Conservation (phyloP, 2,888 invertebrate genomes). For the Steinernema hermaphroditum region DNA sequence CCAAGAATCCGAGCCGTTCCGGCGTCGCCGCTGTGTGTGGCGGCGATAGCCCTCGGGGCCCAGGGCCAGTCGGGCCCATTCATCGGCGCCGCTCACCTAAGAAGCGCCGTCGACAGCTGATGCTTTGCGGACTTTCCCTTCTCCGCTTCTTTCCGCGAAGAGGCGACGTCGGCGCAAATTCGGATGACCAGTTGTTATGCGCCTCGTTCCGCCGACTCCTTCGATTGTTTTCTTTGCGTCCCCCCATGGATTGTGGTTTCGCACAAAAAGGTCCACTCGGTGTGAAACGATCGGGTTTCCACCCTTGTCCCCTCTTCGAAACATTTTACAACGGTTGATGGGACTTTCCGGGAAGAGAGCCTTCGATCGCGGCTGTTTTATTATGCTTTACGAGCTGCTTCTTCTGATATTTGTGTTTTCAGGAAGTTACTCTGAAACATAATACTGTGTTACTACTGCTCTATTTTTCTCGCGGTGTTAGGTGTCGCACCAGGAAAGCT, state of each 20-base stretch:
- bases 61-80: constrained; percentile 1
- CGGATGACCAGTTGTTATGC: constrained; percentile 8
- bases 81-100: constrained; percentile 19
- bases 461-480: too few relatives aligned
- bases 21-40: constrained; percentile 1
- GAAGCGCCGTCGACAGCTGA: constrained; percentile 25
- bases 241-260: background rate
- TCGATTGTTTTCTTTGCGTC: constrained; percentile 9
- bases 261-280: background rate
- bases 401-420: too few relatives aligned
- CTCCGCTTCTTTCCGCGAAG: background rate
- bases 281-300: constrained; percentile 11
- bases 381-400: too few relatives aligned
- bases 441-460: too few relatives aligned
- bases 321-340: constrained; percentile 5
- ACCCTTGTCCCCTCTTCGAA: background rate
- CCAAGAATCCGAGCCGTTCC: constrained; percentile 5
- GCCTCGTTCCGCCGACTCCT: background rate
- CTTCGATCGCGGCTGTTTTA: too few relatives aligned
- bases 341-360: background rate
- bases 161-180: background rate
- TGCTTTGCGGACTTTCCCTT: constrained; percentile 5
- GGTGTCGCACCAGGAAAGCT: too few relatives aligned
- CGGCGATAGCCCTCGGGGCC: constrained; percentile 7
- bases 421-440: too few relatives aligned